Conservation (phyloP, 2,797 vertebrate species). For the Propithecus deckenii region DNA sequence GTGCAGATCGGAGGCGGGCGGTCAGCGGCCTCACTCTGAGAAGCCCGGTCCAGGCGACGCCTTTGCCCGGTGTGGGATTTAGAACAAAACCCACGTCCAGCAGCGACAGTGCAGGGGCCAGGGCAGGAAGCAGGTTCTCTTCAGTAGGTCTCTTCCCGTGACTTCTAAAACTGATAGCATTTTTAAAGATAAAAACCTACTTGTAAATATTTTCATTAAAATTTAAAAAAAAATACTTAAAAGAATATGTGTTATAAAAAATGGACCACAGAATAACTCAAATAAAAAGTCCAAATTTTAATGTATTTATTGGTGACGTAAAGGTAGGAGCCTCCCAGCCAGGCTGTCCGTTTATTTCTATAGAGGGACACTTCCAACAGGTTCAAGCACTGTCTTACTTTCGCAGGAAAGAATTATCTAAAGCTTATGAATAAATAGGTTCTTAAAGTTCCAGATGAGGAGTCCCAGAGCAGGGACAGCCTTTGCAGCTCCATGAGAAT, state of each 20-base stretch:
- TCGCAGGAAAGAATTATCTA: neutral
- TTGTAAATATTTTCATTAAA: neutral
- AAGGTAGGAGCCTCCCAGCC: neutral
- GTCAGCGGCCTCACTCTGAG: no score
- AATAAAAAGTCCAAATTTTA: no score
- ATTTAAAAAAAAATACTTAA: neutral
- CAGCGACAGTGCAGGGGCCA: no score
- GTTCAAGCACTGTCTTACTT: neutral
- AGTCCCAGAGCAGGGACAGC: neutral
- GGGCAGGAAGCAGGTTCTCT: no score
- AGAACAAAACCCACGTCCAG: neutral
- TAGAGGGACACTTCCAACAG: neutral
- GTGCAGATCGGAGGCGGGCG: neutral
- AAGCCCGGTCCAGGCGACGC: no score
- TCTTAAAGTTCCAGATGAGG: neutral
- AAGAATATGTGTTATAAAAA: neutral
- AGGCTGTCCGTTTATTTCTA: neutral
- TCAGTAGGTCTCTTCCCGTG: neutral
- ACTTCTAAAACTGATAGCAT: neutral
- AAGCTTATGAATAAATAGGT: constrained; percentile 37
- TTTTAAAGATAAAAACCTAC: constrained; percentile 27
- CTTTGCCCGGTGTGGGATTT: no score
- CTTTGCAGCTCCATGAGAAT: constrained; percentile 32
- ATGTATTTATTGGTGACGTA: neutral
- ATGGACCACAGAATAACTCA: no score